These are phyloP conservation scores for Diorhabda elongata DNA, from an alignment of 1,140 invertebrate genomes.

Conservation along the genomic window DNA sequence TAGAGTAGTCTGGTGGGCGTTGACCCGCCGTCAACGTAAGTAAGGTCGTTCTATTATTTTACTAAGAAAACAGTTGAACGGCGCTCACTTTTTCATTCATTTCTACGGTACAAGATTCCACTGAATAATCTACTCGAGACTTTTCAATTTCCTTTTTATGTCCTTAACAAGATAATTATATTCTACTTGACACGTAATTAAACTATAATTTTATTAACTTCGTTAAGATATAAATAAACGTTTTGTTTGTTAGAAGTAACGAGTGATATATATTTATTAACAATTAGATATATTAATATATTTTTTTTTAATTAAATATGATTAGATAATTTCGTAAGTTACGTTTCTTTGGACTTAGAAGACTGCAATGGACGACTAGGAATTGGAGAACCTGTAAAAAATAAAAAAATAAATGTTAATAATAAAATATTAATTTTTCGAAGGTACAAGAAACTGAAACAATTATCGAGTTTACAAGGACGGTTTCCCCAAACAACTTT, in stretches of 20 bases:
- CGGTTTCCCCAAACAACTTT: too few species aligned
- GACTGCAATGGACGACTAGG: slow-evolving; percentile 9
- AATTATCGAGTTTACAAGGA: too few species aligned
- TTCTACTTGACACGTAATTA: too few species aligned
- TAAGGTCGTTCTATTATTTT: slow-evolving; percentile 27
- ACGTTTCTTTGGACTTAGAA: slow-evolving; percentile 8
- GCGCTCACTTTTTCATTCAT: slow-evolving; percentile 14
- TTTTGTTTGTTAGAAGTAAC: neutral
- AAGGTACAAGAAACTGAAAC: too few species aligned
- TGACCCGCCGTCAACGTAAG: slow-evolving; percentile 4
- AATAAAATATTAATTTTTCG: too few species aligned
- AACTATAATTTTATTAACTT: too few species aligned
- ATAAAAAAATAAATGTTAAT: neutral
- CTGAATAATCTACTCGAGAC: too few species aligned
- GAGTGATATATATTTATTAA: neutral
- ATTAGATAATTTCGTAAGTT: neutral
- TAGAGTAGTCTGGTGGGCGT: slow-evolving; percentile 15
- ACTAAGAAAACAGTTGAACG: slow-evolving; percentile 25
- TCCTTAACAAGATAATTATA: too few species aligned
- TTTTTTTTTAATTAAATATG: slow-evolving; percentile 1
- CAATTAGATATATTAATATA: neutral
- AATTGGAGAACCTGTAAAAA: slow-evolving; percentile 4
- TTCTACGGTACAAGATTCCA: neutral
- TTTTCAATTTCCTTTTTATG: too few species aligned
- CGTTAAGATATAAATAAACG: neutral